These are phyloP conservation scores for Hesperia comma DNA, from an alignment of 2,888 invertebrate species.

Conservation along the genomic window DNA sequence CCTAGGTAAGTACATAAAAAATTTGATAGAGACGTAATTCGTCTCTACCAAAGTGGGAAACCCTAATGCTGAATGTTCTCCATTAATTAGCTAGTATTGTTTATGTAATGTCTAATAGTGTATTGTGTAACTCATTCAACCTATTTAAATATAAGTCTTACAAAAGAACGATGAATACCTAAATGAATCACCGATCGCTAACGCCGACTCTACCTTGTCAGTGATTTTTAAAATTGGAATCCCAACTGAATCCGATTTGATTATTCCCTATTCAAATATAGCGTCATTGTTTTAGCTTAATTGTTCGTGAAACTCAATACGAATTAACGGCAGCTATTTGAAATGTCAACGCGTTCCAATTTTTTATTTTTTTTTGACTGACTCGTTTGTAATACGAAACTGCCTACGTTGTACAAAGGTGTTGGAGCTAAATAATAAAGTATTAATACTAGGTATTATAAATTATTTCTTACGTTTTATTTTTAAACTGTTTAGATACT, in stretches of 20 bases:
- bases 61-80: too few relatives aligned
- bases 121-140: too few relatives aligned
- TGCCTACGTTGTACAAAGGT: constrained; percentile 28
- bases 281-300: constrained; percentile 59
- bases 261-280: constrained; percentile 45
- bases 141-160: too few relatives aligned
- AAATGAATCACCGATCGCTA: neutral
- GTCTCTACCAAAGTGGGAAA: too few relatives aligned
- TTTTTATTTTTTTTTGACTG: constrained; percentile 37
- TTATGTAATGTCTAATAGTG: too few relatives aligned
- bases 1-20: too few relatives aligned
- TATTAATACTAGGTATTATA: neutral
- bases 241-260: constrained; percentile 57
- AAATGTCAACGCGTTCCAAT: constrained; percentile 46
- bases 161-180: neutral
- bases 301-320: constrained; percentile 78
- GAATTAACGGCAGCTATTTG: constrained; percentile 77
- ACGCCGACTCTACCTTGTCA: constrained; percentile 38
- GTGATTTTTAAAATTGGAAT: constrained; percentile 52
- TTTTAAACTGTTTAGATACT: too few relatives aligned
- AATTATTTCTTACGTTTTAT: too few relatives aligned
- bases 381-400: constrained; percentile 41
- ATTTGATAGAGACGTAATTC: too few relatives aligned
- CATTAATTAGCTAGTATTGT: too few relatives aligned
- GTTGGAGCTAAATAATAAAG: constrained; percentile 25